Percentiles rank a stretch among this genome's conserved stretches.
Evolutionary conservation across 2,888 invertebrate genomes (phyloP).

Genomic region (Himalopsyche anomala): DNA sequence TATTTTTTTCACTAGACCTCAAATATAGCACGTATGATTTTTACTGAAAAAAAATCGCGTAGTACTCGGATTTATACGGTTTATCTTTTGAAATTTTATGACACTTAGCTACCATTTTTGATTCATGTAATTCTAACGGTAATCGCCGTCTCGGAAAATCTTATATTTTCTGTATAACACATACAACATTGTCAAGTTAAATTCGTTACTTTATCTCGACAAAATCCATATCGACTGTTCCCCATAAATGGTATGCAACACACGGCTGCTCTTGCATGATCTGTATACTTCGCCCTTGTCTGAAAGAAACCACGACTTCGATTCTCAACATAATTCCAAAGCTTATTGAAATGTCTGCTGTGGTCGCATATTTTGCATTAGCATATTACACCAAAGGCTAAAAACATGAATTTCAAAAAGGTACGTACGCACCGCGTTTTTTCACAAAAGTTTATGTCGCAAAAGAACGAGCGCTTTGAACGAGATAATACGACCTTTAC

Average conservation of each 20-base stretch:
- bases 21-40: too few relatives aligned
- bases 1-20: too few relatives aligned
- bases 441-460: constrained; percentile 39
- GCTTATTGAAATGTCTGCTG: constrained; percentile 60
- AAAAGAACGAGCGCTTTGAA: too few relatives aligned
- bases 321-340: constrained; percentile 48
- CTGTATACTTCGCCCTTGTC: constrained; percentile 44
- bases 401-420: constrained; percentile 59
- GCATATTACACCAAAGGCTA: constrained; percentile 61
- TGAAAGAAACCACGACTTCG: constrained; percentile 53
- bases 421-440: constrained; percentile 48
- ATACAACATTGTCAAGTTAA: too few relatives aligned
- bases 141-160: too few relatives aligned
- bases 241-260: constrained; percentile 54
- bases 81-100: too few relatives aligned
- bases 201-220: constrained; percentile 24
- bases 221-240: constrained; percentile 39
- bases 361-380: constrained; percentile 56
- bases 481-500: too few relatives aligned
- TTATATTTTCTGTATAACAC: too few relatives aligned
- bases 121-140: neutral
- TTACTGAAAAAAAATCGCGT: too few relatives aligned
- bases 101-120: too few relatives aligned
- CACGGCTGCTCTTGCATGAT: constrained; percentile 50
- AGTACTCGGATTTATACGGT: too few relatives aligned